These are phyloP conservation scores for Xylophagus ater DNA, from an alignment of 2,888 invertebrate genomes.

Conservation along the genomic window DNA sequence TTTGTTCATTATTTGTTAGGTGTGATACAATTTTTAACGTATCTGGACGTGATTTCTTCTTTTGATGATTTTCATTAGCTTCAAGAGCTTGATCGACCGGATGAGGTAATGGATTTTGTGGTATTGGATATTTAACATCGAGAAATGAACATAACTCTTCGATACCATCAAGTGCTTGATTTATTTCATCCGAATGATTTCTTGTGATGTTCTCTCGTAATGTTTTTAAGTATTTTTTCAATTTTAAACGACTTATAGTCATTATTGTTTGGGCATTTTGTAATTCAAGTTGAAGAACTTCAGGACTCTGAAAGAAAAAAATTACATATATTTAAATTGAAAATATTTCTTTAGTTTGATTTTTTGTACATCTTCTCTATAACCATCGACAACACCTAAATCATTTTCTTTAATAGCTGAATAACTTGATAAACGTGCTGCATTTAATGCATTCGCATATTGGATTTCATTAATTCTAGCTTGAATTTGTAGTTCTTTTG, in stretches of 20 bases:
- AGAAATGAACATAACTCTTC: conserved; percentile 38
- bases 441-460: conserved; percentile 27
- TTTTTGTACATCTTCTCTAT: conserved; percentile 32
- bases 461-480: conserved; percentile 26
- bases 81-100: conserved; percentile 38
- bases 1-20: background rate
- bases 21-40: background rate
- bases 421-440: conserved; percentile 27
- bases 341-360: background rate
- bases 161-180: conserved; percentile 41
- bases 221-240: conserved; percentile 36
- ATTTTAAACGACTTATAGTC: conserved; percentile 37
- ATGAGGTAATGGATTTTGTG: conserved; percentile 23
- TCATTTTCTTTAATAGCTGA: conserved; percentile 21
- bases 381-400: conserved; percentile 37
- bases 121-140: conserved; percentile 33
- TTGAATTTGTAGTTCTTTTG: background rate
- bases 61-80: conserved; percentile 33
- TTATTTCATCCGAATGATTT: conserved; percentile 29
- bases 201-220: conserved; percentile 33
- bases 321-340: background rate
- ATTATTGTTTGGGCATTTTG: conserved; percentile 41
- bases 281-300: conserved; percentile 36
- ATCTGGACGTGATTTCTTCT: conserved; percentile 8
- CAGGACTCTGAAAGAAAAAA: conserved; percentile 34